Evolutionary conservation across 2,113 vertebrate genomes (phyloP).

Genomic region (Charina bottae): DNA sequence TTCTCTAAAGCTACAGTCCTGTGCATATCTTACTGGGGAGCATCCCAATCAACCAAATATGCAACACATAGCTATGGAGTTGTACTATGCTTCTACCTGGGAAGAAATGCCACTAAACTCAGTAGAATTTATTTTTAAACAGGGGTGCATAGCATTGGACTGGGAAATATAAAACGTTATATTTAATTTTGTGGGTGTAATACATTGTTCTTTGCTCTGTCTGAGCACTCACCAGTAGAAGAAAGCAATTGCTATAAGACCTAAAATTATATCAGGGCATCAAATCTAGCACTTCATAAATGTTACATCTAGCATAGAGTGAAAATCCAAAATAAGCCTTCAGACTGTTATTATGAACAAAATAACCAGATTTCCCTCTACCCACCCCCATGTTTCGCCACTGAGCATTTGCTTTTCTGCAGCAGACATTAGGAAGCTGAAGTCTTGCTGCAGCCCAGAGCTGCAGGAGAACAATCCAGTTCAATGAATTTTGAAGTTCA

Average conservation of each 20-base stretch:
- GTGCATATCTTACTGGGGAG: neutral
- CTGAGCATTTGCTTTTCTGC: neutral
- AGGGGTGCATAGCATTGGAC: neutral
- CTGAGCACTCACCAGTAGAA: neutral
- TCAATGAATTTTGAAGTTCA: conserved; percentile 7
- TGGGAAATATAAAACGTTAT: neutral
- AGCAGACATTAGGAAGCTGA: neutral
- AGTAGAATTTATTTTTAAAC: neutral
- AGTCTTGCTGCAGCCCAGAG: neutral
- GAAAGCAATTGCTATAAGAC: neutral
- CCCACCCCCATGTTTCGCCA: neutral
- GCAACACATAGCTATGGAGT: neutral
- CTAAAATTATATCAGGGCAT: neutral
- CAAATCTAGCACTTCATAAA: neutral
- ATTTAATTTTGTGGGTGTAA: neutral
- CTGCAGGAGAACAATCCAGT: neutral
- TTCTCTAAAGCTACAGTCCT: neutral
- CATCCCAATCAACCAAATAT: neutral
- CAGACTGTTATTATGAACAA: neutral
- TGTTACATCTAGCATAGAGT: neutral
- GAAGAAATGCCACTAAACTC: neutral
- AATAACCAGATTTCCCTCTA: neutral
- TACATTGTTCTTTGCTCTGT: neutral
- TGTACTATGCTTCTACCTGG: neutral
- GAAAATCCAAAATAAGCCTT: neutral